These are phyloP conservation scores for Chrosomus eos DNA, from an alignment of 2,797 vertebrate species.

Conservation along the genomic window DNA sequence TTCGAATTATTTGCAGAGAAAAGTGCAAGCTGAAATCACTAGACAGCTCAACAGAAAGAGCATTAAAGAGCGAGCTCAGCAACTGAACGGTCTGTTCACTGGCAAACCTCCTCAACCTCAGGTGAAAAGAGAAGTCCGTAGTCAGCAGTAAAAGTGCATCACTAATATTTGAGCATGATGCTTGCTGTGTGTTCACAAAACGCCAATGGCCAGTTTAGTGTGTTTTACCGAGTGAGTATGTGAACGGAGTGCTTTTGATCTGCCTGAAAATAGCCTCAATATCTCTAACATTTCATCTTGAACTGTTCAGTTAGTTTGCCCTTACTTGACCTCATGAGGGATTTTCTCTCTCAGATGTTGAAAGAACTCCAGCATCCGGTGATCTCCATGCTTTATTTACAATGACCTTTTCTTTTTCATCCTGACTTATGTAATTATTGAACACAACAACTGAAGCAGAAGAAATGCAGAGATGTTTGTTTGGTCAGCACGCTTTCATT, in stretches of 20 bases:
- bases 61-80: constrained; percentile 89
- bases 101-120: constrained; percentile 75
- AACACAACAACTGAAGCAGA: background rate
- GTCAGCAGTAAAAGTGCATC: background rate
- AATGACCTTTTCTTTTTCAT: constrained; percentile 3
- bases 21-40: constrained; percentile 77
- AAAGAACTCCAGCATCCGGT: background rate
- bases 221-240: background rate
- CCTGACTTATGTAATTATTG: constrained; percentile 20
- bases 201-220: background rate
- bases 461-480: background rate
- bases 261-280: background rate
- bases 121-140: constrained; percentile 67
- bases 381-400: background rate
- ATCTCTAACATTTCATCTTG: background rate
- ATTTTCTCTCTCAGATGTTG: background rate
- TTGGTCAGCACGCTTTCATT: constrained; percentile 21
- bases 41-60: constrained; percentile 88
- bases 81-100: constrained; percentile 88
- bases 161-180: constrained; percentile 11
- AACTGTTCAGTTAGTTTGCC: background rate
- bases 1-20: constrained; percentile 76
- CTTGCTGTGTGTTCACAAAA: background rate
- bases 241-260: background rate
- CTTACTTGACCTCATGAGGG: background rate